A percentile compares a stretch with the other conserved stretches of the same genome.
These are phyloP conservation scores for Rhizoglyphus robini DNA, from an alignment of 1,140 invertebrate species.

Conservation along the genomic window DNA sequence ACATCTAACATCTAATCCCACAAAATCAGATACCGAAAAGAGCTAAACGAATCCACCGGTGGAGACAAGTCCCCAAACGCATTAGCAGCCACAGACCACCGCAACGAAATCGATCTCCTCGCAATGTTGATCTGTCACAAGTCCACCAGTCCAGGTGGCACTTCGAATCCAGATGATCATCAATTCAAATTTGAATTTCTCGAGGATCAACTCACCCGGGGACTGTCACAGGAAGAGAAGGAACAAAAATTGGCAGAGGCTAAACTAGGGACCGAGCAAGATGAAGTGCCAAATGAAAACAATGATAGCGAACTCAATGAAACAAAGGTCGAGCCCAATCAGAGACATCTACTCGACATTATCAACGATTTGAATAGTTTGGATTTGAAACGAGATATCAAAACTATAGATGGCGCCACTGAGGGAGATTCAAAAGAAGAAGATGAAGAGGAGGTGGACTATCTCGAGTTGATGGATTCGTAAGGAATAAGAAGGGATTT, in stretches of 20 bases:
- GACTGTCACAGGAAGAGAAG: neutral
- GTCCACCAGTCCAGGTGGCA: neutral
- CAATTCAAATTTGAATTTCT: neutral
- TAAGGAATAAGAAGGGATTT: neutral
- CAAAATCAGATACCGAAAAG: conserved; percentile 2
- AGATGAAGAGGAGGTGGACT: conserved; percentile 1
- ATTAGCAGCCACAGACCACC: neutral
- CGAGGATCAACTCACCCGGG: neutral
- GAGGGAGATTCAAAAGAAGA: neutral
- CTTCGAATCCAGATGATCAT: neutral
- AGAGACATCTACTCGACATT: conserved; percentile 7
- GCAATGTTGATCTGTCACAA: neutral
- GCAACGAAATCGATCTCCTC: neutral
- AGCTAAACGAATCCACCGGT: neutral
- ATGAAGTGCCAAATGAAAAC: no score
- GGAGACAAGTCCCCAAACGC: neutral
- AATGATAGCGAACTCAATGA: neutral
- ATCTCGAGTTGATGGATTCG: conserved; percentile 13
- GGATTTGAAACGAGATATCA: neutral
- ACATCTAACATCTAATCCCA: neutral
- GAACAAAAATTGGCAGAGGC: no score
- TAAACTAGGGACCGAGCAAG: neutral
- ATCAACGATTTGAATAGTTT: conserved; percentile 14
- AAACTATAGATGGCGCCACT: no score
- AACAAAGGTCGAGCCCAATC: neutral